Percentiles rank a stretch among this genome's conserved stretches.
These are phyloP conservation scores for Drosophila quinaria DNA, from an alignment of 2,888 invertebrate genomes.

Conservation along the genomic window DNA sequence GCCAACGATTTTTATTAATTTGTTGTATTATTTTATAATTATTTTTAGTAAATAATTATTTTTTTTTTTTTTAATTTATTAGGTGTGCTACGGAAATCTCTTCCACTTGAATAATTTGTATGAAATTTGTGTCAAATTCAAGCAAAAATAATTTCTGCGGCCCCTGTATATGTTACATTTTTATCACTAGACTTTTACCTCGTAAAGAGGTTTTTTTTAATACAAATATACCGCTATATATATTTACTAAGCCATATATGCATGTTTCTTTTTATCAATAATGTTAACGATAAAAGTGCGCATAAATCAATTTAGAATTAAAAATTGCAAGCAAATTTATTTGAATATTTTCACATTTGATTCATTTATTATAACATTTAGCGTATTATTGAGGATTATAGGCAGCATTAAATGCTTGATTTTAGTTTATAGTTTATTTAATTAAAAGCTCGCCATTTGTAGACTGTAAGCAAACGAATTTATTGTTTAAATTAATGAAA, in stretches of 20 bases:
- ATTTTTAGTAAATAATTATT: no score
- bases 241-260: not conserved
- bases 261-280: constrained; percentile 24
- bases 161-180: no score
- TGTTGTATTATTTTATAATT: no score
- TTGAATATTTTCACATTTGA: constrained; percentile 7
- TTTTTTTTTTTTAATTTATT: no score
- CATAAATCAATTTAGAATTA: constrained; percentile 42
- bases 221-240: not conserved
- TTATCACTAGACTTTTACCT: no score
- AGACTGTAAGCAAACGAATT: constrained; percentile 50
- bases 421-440: constrained; percentile 35
- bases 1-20: no score
- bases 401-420: constrained; percentile 11
- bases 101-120: no score
- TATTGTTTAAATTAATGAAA: constrained; percentile 44
- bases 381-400: not conserved
- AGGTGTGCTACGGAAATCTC: no score
- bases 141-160: no score
- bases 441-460: constrained; percentile 44
- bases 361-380: not conserved
- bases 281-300: constrained; percentile 29
- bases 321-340: constrained; percentile 29
- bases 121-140: no score
- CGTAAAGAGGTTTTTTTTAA: not conserved